These are phyloP conservation scores for Rhegmatorhina hoffmannsi DNA, from an alignment of 2,113 vertebrate genomes.

Conservation along the genomic window DNA sequence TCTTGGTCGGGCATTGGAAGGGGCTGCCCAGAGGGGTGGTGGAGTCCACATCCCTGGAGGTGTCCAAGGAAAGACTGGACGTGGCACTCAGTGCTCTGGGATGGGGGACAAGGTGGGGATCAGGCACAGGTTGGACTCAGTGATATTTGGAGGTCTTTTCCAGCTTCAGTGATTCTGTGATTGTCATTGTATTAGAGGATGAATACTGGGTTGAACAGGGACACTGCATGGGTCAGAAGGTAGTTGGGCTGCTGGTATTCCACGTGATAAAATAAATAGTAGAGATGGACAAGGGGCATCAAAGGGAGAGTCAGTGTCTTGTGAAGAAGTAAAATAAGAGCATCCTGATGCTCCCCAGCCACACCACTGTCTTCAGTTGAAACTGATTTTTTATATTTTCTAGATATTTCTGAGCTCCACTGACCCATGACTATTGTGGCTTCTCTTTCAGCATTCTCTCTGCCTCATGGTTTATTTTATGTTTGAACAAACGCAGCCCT, in stretches of 20 bases:
- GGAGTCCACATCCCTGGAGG: not conserved
- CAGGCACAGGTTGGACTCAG: accelerated
- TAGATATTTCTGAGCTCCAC: not conserved
- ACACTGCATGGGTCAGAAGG: accelerated
- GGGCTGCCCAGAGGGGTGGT: not conserved
- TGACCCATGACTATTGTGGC: not conserved
- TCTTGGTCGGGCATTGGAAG: not conserved
- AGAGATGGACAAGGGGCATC: not conserved
- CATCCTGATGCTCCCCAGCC: accelerated
- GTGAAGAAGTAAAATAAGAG: not conserved
- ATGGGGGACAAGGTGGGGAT: not conserved
- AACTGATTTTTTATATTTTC: not conserved
- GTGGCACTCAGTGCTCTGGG: not conserved
- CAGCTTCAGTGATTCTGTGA: not conserved
- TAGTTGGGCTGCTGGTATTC: accelerated
- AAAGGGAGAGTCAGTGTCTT: accelerated
- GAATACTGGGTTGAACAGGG: not conserved
- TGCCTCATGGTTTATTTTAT: conserved; percentile 25
- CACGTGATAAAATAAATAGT: accelerated
- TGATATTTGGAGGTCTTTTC: not conserved
- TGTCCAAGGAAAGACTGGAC: accelerated
- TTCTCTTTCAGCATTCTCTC: not conserved
- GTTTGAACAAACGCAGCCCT: conserved; percentile 9
- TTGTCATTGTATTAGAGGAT: accelerated
- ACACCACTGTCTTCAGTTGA: accelerated